A percentile compares a stretch with the other conserved stretches of the same genome.
phyloP scores from a whole-genome alignment of 2,888 invertebrate species.

The Tetragnatha montana region DNA sequence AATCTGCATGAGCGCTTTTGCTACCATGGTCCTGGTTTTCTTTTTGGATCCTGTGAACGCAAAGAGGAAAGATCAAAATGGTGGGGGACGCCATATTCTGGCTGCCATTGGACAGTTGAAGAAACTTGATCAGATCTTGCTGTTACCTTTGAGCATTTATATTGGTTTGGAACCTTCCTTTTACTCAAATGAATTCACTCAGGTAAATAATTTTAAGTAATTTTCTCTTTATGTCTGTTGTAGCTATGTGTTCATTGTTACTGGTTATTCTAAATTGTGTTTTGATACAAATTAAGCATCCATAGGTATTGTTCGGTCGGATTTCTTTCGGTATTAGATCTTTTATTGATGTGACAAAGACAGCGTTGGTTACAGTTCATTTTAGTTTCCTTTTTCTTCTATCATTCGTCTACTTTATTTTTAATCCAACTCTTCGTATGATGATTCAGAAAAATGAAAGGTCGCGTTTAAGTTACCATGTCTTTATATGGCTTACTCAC shows the following conservation, averaged over 20 bases:
- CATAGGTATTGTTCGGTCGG: no score
- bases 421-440: no score
- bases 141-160: conserved; percentile 96
- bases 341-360: no score
- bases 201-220: conserved; percentile 74
- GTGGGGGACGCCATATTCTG: conserved; percentile 78
- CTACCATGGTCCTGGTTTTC: conserved; percentile 89
- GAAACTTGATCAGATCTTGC: conserved; percentile 91
- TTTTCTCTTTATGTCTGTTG: not conserved
- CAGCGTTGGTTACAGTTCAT: no score
- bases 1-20: conserved; percentile 88
- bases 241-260: not conserved
- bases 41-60: conserved; percentile 90
- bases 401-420: no score
- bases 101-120: conserved; percentile 90
- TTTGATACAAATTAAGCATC: no score
- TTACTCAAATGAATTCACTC: conserved; percentile 84
- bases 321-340: no score
- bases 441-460: no score
- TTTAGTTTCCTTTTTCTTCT: no score
- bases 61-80: not conserved
- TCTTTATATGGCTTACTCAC: not conserved
- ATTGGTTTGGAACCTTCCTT: conserved; percentile 98
- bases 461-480: no score
- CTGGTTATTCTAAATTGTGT: no score